Base-by-base conservation (phyloP, 2,113 vertebrate genomes). In the Trinectes maculatus region DNA sequence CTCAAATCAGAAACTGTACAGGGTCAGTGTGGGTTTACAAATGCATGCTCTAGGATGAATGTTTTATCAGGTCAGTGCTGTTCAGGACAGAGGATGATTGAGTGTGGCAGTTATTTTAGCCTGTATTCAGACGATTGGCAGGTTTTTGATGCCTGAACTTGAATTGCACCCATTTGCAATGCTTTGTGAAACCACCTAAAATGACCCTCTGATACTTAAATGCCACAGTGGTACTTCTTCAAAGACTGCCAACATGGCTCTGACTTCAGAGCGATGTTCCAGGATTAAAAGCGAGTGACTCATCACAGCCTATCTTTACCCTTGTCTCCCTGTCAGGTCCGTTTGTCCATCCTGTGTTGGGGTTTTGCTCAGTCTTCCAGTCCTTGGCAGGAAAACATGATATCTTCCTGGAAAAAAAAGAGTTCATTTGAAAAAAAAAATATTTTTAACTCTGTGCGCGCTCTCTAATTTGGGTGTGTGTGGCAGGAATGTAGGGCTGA, bases 381-480 rank as follows among this genome's bases (percentile, higher is more conserved):
- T 55, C 29, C 68, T 80, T 75, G 81, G 74, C 83, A 87, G 80
- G 73, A 79, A 79, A 74, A 69, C 74, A 63, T 62, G 48, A 77
- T 71, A 83, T 83, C 77, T 84, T 87, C 58, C 74, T 71, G 79
- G 71, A 62, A 79, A 71, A 80, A 73, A 76, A 54, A 43, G 26
- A 64, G 34, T 54, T 75, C 58, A 58, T 71, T 76, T 70, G 28
- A 56, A 73, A 79, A 85, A 80, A 49, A 67, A 51, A 36, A 63
- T 85, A 89, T 87, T 89, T 89, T 87, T 85, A 86, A 89, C 82
- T 85, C 60, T 24, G 71, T 79, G 6, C 84, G 85, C 80, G 78
- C 81, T 89, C 89, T 90, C 73, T 89, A 90, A 91, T 91, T 91
- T 87, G 79, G 74, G 80, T 86, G 74, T 83, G 78, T 86, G 79